phyloP scores from a whole-genome alignment of 2,113 vertebrate genomes.

The Nicator chloris region DNA sequence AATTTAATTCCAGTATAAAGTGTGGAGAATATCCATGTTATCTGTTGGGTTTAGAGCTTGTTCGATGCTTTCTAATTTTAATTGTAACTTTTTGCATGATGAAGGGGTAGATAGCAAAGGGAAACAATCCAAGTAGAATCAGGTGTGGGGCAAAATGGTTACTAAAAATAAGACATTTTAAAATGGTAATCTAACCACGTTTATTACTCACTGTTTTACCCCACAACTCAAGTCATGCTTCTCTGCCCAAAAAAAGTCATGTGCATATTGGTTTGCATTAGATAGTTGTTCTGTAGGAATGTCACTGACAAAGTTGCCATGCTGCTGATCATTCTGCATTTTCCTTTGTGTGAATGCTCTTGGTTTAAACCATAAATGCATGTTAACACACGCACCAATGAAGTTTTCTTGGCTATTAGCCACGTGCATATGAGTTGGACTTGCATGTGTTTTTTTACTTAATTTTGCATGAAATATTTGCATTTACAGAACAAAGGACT shows the following conservation, averaged over 20 bases:
- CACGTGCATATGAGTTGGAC: conserved; percentile 64
- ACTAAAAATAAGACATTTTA: conserved; percentile 22
- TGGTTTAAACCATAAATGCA: conserved; percentile 69
- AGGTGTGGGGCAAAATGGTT: conserved; percentile 70
- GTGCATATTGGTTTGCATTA: conserved; percentile 74
- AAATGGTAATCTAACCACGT: conserved; percentile 26
- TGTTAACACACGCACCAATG: conserved; percentile 66
- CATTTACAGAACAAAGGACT: conserved; percentile 57
- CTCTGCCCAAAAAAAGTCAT: conserved; percentile 52
- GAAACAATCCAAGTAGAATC: conserved; percentile 41
- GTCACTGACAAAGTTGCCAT: conserved; percentile 52
- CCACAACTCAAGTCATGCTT: conserved; percentile 53
- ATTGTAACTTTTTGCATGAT: conserved; percentile 73
- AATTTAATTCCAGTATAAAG: conserved; percentile 80
- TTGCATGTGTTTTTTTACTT: conserved; percentile 74
- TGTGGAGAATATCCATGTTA: conserved; percentile 77
- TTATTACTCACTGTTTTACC: conserved; percentile 46
- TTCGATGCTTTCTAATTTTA: conserved; percentile 74
- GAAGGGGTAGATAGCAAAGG: conserved; percentile 59
- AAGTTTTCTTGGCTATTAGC: conserved; percentile 57
- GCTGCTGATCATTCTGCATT: conserved; percentile 69
- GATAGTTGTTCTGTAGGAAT: conserved; percentile 69
- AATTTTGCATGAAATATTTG: conserved; percentile 82
- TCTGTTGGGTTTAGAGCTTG: conserved; percentile 73
- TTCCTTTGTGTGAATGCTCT: conserved; percentile 68